Conservation (phyloP, 2,888 invertebrate genomes). For the Chrysolina haemoptera region DNA sequence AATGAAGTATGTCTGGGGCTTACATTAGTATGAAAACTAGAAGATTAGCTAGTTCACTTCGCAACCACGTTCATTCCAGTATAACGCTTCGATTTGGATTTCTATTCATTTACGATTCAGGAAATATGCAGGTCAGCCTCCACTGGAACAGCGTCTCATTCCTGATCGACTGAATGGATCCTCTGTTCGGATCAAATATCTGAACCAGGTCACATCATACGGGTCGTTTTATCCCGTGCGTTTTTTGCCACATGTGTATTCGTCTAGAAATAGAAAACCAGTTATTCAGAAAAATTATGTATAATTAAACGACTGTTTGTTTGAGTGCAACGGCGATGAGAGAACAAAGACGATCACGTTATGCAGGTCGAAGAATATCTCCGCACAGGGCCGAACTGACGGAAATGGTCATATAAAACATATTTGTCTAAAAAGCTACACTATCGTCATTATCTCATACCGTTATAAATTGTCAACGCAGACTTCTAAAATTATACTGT, state of each 20-base stretch:
- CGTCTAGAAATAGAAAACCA: conserved; percentile 41
- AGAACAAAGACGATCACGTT: conserved; percentile 38
- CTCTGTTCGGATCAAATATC: conserved; percentile 39
- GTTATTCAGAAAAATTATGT: conserved; percentile 39
- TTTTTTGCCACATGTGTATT: conserved; percentile 28
- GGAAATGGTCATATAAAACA: background rate
- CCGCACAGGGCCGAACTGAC: background rate
- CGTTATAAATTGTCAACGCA: too few relatives aligned
- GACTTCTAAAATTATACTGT: too few relatives aligned
- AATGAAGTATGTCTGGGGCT: too few relatives aligned
- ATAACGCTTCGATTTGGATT: conserved; percentile 7
- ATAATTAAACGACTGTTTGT: conserved; percentile 35
- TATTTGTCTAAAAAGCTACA: too few relatives aligned
- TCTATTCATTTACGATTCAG: conserved; percentile 36
- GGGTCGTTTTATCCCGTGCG: conserved; percentile 25
- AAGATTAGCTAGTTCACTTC: background rate
- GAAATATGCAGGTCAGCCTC: conserved; percentile 49
- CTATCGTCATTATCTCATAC: too few relatives aligned
- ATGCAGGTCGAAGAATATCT: conserved; percentile 18
- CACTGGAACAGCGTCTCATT: conserved; percentile 36
- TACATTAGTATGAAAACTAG: too few relatives aligned
- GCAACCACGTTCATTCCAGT: background rate
- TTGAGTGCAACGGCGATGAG: conserved; percentile 35
- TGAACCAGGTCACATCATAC: conserved; percentile 51
- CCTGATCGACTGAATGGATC: conserved; percentile 44